Base-by-base conservation (phyloP, 1,140 invertebrate genomes). In the Bilobella aurantiaca region DNA sequence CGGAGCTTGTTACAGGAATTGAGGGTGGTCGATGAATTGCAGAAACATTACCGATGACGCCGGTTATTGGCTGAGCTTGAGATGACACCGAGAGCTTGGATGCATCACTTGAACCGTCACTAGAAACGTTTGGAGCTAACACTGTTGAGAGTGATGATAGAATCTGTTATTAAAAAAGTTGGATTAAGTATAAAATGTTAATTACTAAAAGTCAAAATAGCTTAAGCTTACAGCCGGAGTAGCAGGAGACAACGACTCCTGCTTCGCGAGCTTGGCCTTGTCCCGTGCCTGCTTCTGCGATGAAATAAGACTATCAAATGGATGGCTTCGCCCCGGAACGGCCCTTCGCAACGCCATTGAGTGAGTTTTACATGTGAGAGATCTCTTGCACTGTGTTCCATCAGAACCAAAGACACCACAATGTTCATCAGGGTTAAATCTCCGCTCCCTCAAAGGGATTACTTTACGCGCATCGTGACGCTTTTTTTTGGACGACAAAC, bases 291-390 rank as follows among this genome's bases (percentile, higher is more conserved):
- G 86, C 47, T 85, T 79, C 75, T 91, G 88, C 66, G 90, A 88
- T 2, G 85, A 84, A 47, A 91, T 79, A 27, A 92, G 78, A 49
- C 86, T 84, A 77, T 92, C 89, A 78, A 91, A 92, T 28, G 85
- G 81, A 77, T 89, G 88, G 56, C 83, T 83, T 29, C 89, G 78
- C 0, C 87, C 88, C 49, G 79, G 73, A n/a, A 91, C 89, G 14
- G 83, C 84, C 64, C 89, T 76, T 47, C 88, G 78, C 59, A 89
- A 73, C 28, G 86, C 86, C 59, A 91, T 80, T 3, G 87, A 85
- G 79, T 91, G 89, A 18, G 88, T 86, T 79, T 90, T 91, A 76
- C 89, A 92, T 0, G 89, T 91, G 16, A 91, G 79, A 14, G 88
- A 90, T 29, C 89, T 78, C 27, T 88, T 90, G 75, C 89, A 92